These are phyloP conservation scores for Plodia interpunctella DNA, from an alignment of 1,140 invertebrate genomes.

Conservation along the genomic window DNA sequence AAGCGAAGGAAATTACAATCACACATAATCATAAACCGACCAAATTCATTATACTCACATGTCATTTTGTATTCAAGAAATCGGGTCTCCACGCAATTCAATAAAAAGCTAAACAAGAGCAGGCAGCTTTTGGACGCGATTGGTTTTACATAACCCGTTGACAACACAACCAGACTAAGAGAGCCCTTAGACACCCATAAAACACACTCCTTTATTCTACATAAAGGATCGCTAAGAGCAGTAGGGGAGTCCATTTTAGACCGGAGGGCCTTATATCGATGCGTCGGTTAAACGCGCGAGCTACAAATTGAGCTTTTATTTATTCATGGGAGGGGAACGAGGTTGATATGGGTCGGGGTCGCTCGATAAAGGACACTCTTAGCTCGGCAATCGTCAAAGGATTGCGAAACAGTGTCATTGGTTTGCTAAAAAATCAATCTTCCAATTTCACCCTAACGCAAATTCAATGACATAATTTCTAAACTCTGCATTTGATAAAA, in stretches of 20 bases:
- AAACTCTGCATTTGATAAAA: too few relatives aligned
- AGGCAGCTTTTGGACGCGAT: conserved; percentile 23
- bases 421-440: conserved; percentile 24
- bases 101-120: conserved; percentile 28
- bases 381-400: conserved; percentile 45
- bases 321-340: conserved; percentile 70
- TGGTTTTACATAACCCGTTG: conserved; percentile 47
- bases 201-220: conserved; percentile 22
- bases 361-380: conserved; percentile 61
- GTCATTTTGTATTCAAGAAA: conserved; percentile 27
- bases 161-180: conserved; percentile 23
- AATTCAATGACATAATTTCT: neutral
- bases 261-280: conserved; percentile 50
- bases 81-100: conserved; percentile 31
- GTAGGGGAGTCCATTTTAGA: conserved; percentile 44
- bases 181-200: conserved; percentile 17
- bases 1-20: neutral
- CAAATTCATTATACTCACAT: conserved; percentile 22
- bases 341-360: conserved; percentile 69
- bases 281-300: conserved; percentile 56
- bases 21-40: neutral
- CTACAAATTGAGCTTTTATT: conserved; percentile 75
- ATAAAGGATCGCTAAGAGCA: conserved; percentile 30
- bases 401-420: conserved; percentile 38
- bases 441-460: neutral